Conservation (phyloP, 53 echinoderm and acorn worm species). For the Hippasteria phrygiana region DNA sequence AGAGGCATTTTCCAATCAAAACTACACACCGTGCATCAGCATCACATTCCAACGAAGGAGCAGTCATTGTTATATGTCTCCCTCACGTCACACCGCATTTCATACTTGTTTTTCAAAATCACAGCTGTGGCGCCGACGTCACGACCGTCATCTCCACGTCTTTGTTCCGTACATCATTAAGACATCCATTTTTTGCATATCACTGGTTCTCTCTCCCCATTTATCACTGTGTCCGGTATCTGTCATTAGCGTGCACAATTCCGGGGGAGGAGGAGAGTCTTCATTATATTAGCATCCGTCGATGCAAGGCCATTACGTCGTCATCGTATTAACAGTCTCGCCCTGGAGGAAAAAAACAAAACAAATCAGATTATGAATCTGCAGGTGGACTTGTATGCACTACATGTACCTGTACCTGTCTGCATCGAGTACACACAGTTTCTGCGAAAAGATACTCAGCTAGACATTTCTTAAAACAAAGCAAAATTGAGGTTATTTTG, state of each 20-base stretch:
- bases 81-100: too few species aligned
- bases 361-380: not conserved
- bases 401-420: not conserved
- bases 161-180: not conserved
- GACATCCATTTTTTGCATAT: not conserved
- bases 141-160: not conserved
- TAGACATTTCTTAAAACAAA: not conserved
- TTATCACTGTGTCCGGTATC: not conserved
- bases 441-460: not conserved
- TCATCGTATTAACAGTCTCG: too few species aligned
- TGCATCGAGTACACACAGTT: not conserved
- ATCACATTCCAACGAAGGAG: too few species aligned
- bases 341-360: not conserved
- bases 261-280: not conserved
- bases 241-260: not conserved
- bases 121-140: not conserved
- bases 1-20: too few species aligned
- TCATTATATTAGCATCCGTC: constrained; percentile 2
- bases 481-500: too few species aligned
- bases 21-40: too few species aligned
- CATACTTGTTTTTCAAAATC: not conserved
- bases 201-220: not conserved
- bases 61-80: too few species aligned
- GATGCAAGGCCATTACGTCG: constrained; percentile 1
- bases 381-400: not conserved